phyloP scores from a whole-genome alignment of 2,888 invertebrate species.

The Drosophila maculinotata region DNA sequence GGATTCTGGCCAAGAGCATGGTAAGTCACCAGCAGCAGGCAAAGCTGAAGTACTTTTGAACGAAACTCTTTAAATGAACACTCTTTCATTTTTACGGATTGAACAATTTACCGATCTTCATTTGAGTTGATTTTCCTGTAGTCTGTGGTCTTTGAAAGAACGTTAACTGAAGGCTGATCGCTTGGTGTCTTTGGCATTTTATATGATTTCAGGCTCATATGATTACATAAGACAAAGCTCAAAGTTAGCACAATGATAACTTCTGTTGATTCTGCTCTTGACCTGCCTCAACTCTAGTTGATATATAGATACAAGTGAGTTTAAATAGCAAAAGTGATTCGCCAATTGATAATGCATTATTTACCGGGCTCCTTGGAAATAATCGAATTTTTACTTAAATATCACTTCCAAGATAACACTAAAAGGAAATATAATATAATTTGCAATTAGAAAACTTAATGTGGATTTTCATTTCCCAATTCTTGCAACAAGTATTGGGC shows the following conservation, averaged over 20 bases:
- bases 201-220: slow-evolving; percentile 28
- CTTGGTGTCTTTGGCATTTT: slow-evolving; percentile 20
- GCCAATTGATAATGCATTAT: slow-evolving; percentile 3
- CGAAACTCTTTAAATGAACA: not conserved
- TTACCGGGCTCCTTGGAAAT: not conserved
- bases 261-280: slow-evolving; percentile 59
- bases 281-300: slow-evolving; percentile 34
- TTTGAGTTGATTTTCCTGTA: slow-evolving; percentile 22
- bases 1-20: not conserved
- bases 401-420: too few species aligned
- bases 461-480: too few species aligned
- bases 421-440: too few species aligned
- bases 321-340: slow-evolving; percentile 6
- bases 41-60: slow-evolving; percentile 26
- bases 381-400: not conserved
- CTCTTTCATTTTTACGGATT: not conserved
- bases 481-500: too few species aligned
- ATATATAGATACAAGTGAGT: not conserved
- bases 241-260: slow-evolving; percentile 4
- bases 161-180: slow-evolving; percentile 27
- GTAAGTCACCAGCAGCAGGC: slow-evolving; percentile 18
- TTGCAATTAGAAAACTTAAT: too few species aligned
- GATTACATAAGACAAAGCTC: slow-evolving; percentile 13
- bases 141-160: slow-evolving; percentile 4
- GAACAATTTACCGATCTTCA: slow-evolving; percentile 57